Evolutionary conservation across 2,113 vertebrate species (phyloP).

Genomic region (Gobio gobio): DNA sequence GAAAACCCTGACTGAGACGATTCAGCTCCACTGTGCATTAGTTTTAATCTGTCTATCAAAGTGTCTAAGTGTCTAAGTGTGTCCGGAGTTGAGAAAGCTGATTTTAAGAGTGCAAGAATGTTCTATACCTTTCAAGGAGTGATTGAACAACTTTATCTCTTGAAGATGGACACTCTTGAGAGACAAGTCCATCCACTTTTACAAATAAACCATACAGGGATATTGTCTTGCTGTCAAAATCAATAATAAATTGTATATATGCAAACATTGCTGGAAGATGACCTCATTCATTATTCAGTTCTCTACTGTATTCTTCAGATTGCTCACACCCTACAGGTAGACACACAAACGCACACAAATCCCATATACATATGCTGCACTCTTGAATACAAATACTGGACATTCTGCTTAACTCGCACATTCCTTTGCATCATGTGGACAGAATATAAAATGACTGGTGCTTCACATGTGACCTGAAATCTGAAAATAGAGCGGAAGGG

Average conservation of each 20-base stretch:
- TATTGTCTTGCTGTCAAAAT: slow-evolving; percentile 13
- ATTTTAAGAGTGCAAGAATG: slow-evolving; percentile 15
- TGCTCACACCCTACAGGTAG: background rate
- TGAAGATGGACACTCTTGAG: background rate
- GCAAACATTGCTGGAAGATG: slow-evolving; percentile 33
- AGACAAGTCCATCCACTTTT: slow-evolving; percentile 2
- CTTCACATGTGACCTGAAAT: slow-evolving; percentile 16
- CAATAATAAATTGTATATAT: slow-evolving; percentile 49
- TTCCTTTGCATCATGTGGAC: slow-evolving; percentile 31
- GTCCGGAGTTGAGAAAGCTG: background rate
- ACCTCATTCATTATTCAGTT: slow-evolving; percentile 44
- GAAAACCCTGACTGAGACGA: background rate
- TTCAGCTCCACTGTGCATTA: background rate
- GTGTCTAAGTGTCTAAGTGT: background rate
- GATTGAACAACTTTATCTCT: background rate
- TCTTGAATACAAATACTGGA: background rate
- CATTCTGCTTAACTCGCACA: slow-evolving; percentile 9
- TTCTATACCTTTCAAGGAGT: background rate
- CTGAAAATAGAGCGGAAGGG: slow-evolving; percentile 18
- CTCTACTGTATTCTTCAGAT: slow-evolving; percentile 29
- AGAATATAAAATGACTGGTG: slow-evolving; percentile 38
- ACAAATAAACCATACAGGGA: slow-evolving; percentile 23
- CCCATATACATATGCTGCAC: slow-evolving; percentile 1
- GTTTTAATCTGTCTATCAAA: background rate
- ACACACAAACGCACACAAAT: slow-evolving; percentile 11